Base-by-base conservation (phyloP, 1,140 invertebrate genomes). In the Acarapis woodi region DNA sequence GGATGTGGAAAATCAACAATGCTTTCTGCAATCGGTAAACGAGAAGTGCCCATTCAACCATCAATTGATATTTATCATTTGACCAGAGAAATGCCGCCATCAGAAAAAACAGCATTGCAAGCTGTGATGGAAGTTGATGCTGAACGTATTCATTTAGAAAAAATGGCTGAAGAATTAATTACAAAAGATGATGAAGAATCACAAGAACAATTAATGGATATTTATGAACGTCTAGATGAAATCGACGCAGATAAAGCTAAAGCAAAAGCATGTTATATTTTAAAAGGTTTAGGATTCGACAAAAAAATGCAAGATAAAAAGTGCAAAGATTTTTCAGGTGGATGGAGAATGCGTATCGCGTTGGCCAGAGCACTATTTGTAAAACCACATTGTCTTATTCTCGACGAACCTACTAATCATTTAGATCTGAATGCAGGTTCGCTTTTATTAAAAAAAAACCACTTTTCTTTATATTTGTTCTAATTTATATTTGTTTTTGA, bases 311-410 rank as follows among this genome's bases (percentile, higher is more conserved):
- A 97, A 56, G 56, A 66, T 25, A 71, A 73, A 49, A 65, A 73
- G 64, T 64, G 80, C 40, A 88, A 79, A 64, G 83, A 93, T 51
- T 94, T 93, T 53, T 88, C 80, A 37, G 85, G 69, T 63, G 90
- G 93, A 52, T 99, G 93, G 93, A 65, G 93, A 38, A 99, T 99
- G 93, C 64, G 93, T 48, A 96, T 99, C 48, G 80, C 88, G n/a
- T 59, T 99, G 20, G 93, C 93, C n/a, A 49, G 60, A 30, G 58
- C 62, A 22, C 47, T 62, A 8, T 64, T 57, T 44, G 48, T 64
- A 16, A 57, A 60, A 37, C 61, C 61, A 10, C 57, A 62, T 39
- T 38, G 64, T 5, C 44, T 64, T 5, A 46, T 63, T 3, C 47
- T 64, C 19, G 62, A 65, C 47, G 68, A 71, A 47, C 68, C 68